These are phyloP conservation scores for Axea sp. DNA, from an alignment of 2,888 invertebrate genomes.

Conservation along the genomic window DNA sequence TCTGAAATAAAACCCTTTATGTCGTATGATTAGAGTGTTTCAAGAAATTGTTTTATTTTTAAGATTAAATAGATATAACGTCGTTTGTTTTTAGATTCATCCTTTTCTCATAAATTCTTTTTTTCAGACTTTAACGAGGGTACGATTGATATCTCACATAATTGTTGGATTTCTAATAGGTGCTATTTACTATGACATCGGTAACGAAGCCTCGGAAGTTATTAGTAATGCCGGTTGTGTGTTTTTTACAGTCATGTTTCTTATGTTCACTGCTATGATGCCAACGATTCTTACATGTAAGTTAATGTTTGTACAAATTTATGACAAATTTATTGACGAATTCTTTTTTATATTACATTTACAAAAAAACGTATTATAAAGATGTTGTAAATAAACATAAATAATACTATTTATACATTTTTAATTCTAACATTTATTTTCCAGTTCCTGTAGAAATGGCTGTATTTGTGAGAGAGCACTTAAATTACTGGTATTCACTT, in stretches of 20 bases:
- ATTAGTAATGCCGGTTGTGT: constrained; percentile 97
- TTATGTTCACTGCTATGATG: constrained; percentile 99
- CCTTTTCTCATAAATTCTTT: neutral
- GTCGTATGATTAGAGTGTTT: too few species aligned
- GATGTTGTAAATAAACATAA: too few species aligned
- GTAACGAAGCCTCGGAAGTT: constrained; percentile 95
- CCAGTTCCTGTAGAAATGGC: constrained; percentile 97
- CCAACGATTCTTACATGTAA: constrained; percentile 98
- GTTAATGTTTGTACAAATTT: too few species aligned
- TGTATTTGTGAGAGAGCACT: constrained; percentile 95
- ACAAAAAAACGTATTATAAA: too few species aligned
- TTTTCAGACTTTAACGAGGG: constrained; percentile 89
- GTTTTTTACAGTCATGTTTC: constrained; percentile 97
- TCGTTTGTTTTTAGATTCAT: neutral
- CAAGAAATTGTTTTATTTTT: too few species aligned
- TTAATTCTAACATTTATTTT: too few species aligned
- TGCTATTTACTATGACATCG: constrained; percentile 95
- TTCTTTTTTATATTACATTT: too few species aligned
- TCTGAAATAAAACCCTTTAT: too few species aligned
- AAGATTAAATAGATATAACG: too few species aligned
- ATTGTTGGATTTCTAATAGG: constrained; percentile 95
- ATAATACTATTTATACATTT: too few species aligned
- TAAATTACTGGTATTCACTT: constrained; percentile 98
- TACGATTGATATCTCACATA: constrained; percentile 92
- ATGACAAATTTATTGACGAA: too few species aligned